Percentiles rank a stretch among this genome's conserved stretches.
phyloP scores from a whole-genome alignment of 2,113 vertebrate genomes.

The Pan paniscus region DNA sequence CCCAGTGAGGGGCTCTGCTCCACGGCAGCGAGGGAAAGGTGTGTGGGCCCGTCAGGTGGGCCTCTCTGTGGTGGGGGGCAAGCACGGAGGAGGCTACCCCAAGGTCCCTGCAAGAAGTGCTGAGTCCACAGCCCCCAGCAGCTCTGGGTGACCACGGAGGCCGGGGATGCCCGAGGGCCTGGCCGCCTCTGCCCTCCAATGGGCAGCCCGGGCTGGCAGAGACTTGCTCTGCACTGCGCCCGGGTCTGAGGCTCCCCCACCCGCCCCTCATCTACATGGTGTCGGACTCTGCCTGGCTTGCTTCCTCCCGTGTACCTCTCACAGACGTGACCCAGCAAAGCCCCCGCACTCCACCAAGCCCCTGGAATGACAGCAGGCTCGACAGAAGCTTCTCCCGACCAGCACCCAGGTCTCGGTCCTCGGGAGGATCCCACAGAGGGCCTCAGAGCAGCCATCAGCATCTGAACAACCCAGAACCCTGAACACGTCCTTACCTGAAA shows the following conservation, averaged over 20 bases:
- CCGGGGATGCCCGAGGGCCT: background rate
- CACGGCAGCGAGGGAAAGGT: background rate
- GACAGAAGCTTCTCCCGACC: too few relatives aligned
- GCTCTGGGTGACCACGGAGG: background rate
- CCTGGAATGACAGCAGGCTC: rapidly evolving
- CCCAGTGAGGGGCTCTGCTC: background rate
- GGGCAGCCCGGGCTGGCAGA: background rate
- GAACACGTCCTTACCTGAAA: conserved; percentile 87
- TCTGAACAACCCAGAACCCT: too few relatives aligned
- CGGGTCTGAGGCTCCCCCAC: background rate
- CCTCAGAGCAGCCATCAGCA: background rate
- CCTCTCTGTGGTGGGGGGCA: background rate
- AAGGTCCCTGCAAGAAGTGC: too few relatives aligned
- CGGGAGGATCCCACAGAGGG: rapidly evolving
- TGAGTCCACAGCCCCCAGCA: too few relatives aligned
- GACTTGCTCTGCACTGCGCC: too few relatives aligned
- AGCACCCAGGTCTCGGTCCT: background rate
- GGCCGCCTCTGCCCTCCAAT: background rate
- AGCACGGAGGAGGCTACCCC: background rate
- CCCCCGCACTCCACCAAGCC: rapidly evolving
- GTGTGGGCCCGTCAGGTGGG: too few relatives aligned
- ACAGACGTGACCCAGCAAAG: background rate
- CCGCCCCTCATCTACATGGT: background rate
- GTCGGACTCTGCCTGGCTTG: background rate
- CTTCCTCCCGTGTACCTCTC: background rate